Evolutionary conservation across 1,140 invertebrate species (phyloP), one percentile per base, ranked within the genome.

Genomic region (Calliphora vicina): DNA sequence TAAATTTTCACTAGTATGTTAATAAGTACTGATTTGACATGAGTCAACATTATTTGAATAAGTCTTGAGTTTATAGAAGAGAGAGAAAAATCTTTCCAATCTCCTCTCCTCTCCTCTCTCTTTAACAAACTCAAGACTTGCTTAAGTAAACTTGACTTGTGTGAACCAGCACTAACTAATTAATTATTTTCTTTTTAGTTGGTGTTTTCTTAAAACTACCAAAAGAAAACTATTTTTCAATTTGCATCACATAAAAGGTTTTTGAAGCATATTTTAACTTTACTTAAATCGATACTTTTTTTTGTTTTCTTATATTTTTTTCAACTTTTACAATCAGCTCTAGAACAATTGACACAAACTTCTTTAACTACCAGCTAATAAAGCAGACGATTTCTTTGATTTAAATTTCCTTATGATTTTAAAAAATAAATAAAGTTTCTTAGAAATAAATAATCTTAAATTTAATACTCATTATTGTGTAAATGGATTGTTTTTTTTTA

Each of bases 261-360:
- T 67, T 67, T 67, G 61, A 67, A 67, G 61, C 61, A 67, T 67
- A 17, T 57, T 57, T 4, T 57, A n/a, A 1, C 15, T 67, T 67
- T 67, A 25, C 23, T 67, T 76, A 42, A 43, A 43, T 78, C n/a
- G 61, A 23, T 25, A 67, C 23, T 67, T 23, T 61, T 43, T 23
- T 25, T 23, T 25, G 4, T 73, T 73, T 73, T 29, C 57, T 23
- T 23, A 10, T 67, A 67, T 35, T 25, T 17, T 76, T 42, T 42
- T 25, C 1, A 45, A 13, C 35, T 78, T 78, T 42, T 67, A 67
- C 61, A 67, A 67, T 67, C 35, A 78, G 74, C 35, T 78, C 74
- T 78, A 78, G 42, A 78, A 78, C 74, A 78, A 78, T 78, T 78
- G 74, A 78, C 74, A 78, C 74, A 78, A 78, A 78, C 35, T 45